Percentiles rank a stretch among this genome's conserved stretches.
Evolutionary conservation across 1,140 invertebrate genomes (phyloP).

Genomic region (Brachionus rotundiformis): DNA sequence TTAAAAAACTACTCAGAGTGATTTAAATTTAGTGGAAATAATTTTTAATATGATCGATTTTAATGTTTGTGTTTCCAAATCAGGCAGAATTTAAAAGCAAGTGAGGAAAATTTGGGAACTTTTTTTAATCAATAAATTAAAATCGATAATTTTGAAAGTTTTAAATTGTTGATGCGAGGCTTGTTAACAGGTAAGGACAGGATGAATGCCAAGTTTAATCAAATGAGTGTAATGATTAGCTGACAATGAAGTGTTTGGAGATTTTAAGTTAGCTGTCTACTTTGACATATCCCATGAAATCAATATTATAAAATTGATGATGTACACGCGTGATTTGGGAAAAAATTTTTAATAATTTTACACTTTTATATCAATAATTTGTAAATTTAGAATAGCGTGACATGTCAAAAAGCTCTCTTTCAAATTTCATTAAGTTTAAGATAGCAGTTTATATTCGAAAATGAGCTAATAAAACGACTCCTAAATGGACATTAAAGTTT

Average conservation of each 20-base stretch:
- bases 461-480: not conserved
- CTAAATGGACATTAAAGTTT: no score
- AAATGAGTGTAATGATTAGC: not conserved
- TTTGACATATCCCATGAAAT: slow-evolving; percentile 13
- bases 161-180: not conserved
- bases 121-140: not conserved
- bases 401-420: not conserved
- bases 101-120: not conserved
- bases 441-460: not conserved
- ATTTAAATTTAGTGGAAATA: slow-evolving; percentile 42
- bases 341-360: not conserved
- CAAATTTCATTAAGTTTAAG: not conserved
- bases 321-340: slow-evolving; percentile 4
- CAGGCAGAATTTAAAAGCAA: slow-evolving; percentile 1
- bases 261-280: slow-evolving; percentile 3
- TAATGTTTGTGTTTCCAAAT: slow-evolving; percentile 11
- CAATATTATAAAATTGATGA: slow-evolving; percentile 21
- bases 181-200: not conserved
- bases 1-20: slow-evolving; percentile 10
- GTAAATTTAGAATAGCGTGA: not conserved
- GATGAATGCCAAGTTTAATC: not conserved
- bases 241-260: slow-evolving; percentile 1
- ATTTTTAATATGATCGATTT: slow-evolving; percentile 4
- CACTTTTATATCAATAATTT: not conserved
- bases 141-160: not conserved